phyloP scores from a whole-genome alignment of 2,113 vertebrate species.

The Pagrus major region DNA sequence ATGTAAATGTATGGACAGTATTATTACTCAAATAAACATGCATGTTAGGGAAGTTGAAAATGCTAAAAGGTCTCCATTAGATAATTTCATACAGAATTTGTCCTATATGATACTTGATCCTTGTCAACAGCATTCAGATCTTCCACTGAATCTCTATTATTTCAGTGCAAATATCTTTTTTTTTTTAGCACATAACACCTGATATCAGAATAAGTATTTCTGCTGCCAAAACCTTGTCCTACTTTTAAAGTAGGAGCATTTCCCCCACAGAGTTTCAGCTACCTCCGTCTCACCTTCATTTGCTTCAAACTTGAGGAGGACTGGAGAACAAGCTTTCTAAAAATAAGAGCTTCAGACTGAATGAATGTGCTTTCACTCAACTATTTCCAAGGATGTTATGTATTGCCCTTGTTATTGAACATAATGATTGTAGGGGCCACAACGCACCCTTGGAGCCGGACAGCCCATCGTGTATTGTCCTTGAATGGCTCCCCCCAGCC shows the following conservation, averaged over 20 bases:
- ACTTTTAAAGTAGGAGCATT: neutral
- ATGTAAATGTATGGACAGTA: neutral
- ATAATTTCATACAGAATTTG: neutral
- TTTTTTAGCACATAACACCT: neutral
- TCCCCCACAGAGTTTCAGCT: neutral
- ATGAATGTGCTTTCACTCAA: slow-evolving; percentile 40
- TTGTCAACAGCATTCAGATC: neutral
- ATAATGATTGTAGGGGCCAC: slow-evolving; percentile 37
- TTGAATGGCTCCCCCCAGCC: slow-evolving; percentile 44
- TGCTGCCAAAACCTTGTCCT: slow-evolving; percentile 12
- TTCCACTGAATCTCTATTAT: slow-evolving; percentile 13
- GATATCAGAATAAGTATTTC: neutral
- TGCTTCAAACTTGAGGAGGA: neutral
- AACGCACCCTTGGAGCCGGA: slow-evolving; percentile 44
- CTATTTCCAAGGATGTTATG: slow-evolving; percentile 42
- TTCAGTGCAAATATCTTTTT: neutral
- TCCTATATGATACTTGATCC: too few relatives aligned
- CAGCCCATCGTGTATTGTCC: slow-evolving; percentile 46
- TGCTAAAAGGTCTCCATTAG: too few relatives aligned
- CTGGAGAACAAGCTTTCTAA: neutral
- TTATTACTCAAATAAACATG: neutral
- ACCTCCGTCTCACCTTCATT: neutral
- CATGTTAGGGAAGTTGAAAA: neutral
- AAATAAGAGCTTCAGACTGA: slow-evolving; percentile 14
- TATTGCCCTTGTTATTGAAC: slow-evolving; percentile 40